Base-by-base conservation (phyloP, 2,888 invertebrate genomes). In the Dasypolia templi region DNA sequence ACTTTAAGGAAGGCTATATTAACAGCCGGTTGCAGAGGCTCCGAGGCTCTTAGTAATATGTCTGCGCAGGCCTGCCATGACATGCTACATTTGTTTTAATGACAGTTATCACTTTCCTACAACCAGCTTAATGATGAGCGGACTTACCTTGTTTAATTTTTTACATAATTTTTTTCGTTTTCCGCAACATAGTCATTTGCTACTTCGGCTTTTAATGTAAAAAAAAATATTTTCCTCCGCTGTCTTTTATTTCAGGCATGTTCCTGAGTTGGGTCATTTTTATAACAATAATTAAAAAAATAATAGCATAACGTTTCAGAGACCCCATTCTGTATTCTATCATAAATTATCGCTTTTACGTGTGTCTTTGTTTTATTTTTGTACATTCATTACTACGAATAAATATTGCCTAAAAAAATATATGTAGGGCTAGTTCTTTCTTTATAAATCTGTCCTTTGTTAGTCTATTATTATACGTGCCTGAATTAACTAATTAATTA, bases 61-160 rank as follows among this genome's bases (percentile, higher is more conserved):
- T 81, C 77, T 61, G 74, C 68, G 46, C 55, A 77, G 55, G 64
- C 56, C 85, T 76, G 77, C 80, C 77, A 62, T 67, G 65, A 69
- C 44, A 62, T 49, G 49, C 35, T 65, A 63, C 56, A 82, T 85
- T 81, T 65, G 66, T 81, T 79, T 66, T 69, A 58, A 51, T 79
- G 82, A 73, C 86, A 63, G 77, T 86, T 83, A 83, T 84, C 82
- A 79, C 78, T 80, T 75, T 67, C n/a, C 69, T 72, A n/a, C 69
- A 44, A 65, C 58, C 68, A 69, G 49, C 58, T 65, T 77, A 75
- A 72, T 79, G 78, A 75, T 83, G 61, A 76, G 75, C 39, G 59
- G 75, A 64, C 63, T 81, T 64, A 67, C 32, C n/a, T 42, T n/a
- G 42, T 62, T 69, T 44, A 68, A 66, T 77, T 59, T 53, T 70